These are phyloP conservation scores for Acheta domesticus DNA, from an alignment of 2,888 invertebrate species.

Conservation along the genomic window DNA sequence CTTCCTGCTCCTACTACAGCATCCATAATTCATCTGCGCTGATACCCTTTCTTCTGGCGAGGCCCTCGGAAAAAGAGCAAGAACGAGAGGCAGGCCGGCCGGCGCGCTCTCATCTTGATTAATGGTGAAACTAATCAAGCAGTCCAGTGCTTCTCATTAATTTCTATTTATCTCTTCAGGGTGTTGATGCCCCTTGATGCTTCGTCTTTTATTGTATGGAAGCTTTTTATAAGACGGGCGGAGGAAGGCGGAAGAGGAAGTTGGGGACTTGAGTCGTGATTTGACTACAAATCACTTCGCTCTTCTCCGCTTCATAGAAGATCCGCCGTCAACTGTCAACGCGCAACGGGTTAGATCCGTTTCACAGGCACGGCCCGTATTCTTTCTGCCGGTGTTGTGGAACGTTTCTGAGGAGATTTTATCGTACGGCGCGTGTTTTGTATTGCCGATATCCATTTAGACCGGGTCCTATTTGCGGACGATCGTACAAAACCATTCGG, in stretches of 20 bases:
- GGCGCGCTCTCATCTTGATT: slow-evolving; percentile 31
- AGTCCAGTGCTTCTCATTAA: slow-evolving; percentile 33
- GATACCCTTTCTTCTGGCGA: slow-evolving; percentile 18
- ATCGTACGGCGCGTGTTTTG: no score
- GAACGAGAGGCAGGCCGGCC: not conserved
- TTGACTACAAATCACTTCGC: slow-evolving; percentile 3
- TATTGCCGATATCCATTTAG: no score
- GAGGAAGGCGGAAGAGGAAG: not conserved
- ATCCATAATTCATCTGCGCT: slow-evolving; percentile 32
- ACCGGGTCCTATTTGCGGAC: no score
- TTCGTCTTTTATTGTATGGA: not conserved
- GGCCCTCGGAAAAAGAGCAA: slow-evolving; percentile 5
- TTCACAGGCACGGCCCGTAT: no score
- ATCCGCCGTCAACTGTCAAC: not conserved
- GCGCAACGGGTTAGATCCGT: not conserved
- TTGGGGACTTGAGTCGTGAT: not conserved
- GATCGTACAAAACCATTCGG: no score
- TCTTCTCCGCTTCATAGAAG: not conserved
- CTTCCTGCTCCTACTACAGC: slow-evolving; percentile 7
- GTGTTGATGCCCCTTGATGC: slow-evolving; percentile 19
- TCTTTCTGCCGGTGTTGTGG: no score
- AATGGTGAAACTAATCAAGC: slow-evolving; percentile 33
- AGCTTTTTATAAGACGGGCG: not conserved
- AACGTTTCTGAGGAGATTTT: no score
- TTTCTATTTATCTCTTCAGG: slow-evolving; percentile 33